Percentiles rank a stretch among this genome's conserved stretches.
Evolutionary conservation across 2,888 invertebrate genomes (phyloP).

Genomic region (Chironomus riparius): DNA sequence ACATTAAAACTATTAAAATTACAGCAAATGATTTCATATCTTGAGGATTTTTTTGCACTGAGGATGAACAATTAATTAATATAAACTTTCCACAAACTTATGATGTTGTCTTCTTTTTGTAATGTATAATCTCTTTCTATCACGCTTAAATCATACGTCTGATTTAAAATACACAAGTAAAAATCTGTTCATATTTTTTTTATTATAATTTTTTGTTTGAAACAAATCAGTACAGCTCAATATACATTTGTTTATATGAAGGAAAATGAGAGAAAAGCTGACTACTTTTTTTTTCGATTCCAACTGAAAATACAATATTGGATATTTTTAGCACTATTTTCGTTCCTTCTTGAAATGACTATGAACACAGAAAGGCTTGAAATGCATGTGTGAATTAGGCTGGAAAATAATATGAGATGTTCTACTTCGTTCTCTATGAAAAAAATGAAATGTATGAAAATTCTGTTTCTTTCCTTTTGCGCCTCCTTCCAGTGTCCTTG

Average conservation of each 20-base stretch:
- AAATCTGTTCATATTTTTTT: neutral
- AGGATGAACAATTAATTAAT: too few relatives aligned
- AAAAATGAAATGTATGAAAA: neutral
- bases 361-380: neutral
- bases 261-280: neutral
- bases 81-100: neutral
- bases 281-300: neutral
- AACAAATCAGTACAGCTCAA: neutral
- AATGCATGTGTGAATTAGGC: neutral
- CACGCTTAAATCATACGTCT: neutral
- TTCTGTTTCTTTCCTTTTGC: neutral
- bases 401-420: neutral
- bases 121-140: neutral
- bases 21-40: neutral
- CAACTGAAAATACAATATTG: neutral
- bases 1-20: neutral
- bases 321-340: constrained; percentile 22
- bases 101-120: neutral
- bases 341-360: neutral
- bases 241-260: constrained; percentile 19
- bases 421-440: neutral
- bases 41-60: neutral
- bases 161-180: neutral
- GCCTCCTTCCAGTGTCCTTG: constrained; percentile 20
- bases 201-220: neutral